These are phyloP conservation scores for Hycleus phaleratus DNA, from an alignment of 1,140 invertebrate species.

Conservation along the genomic window DNA sequence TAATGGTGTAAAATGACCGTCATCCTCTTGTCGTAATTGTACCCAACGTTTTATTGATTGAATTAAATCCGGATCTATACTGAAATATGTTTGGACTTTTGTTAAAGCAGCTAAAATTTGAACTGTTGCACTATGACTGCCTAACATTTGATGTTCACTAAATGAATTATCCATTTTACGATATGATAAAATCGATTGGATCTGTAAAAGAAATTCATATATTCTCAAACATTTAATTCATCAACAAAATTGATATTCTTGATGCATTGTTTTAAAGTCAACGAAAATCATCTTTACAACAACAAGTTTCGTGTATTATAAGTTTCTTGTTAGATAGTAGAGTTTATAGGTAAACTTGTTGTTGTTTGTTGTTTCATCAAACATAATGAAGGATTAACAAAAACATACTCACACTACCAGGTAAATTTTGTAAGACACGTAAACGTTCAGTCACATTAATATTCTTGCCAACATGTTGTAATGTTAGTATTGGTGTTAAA, in stretches of 20 bases:
- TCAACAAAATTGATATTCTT: not conserved
- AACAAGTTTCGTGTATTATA: not conserved
- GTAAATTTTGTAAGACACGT: slow-evolving; percentile 43
- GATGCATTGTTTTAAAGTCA: too few relatives aligned
- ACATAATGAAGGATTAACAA: too few relatives aligned
- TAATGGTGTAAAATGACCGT: slow-evolving; percentile 51
- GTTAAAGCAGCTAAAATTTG: slow-evolving; percentile 50
- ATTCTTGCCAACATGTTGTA: slow-evolving; percentile 44
- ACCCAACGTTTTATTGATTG: slow-evolving; percentile 52
- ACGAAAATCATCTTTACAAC: too few relatives aligned
- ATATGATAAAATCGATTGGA: slow-evolving; percentile 53
- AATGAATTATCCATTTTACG: slow-evolving; percentile 53
- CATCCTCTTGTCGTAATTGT: slow-evolving; percentile 48
- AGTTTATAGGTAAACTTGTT: not conserved
- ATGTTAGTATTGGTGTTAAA: slow-evolving; percentile 41
- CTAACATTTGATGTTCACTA: slow-evolving; percentile 53
- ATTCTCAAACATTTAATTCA: not conserved
- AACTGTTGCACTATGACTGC: slow-evolving; percentile 50
- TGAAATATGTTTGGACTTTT: slow-evolving; percentile 50
- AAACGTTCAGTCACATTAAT: slow-evolving; percentile 43
- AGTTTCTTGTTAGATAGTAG: not conserved
- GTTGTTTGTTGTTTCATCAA: not conserved
- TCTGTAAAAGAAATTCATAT: slow-evolving; percentile 36
- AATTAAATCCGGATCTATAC: slow-evolving; percentile 50
- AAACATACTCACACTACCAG: slow-evolving; percentile 42